Evolutionary conservation across 2,888 invertebrate species (phyloP), one percentile per base, ranked within the genome.

Genomic region (Dioctria linearis): DNA sequence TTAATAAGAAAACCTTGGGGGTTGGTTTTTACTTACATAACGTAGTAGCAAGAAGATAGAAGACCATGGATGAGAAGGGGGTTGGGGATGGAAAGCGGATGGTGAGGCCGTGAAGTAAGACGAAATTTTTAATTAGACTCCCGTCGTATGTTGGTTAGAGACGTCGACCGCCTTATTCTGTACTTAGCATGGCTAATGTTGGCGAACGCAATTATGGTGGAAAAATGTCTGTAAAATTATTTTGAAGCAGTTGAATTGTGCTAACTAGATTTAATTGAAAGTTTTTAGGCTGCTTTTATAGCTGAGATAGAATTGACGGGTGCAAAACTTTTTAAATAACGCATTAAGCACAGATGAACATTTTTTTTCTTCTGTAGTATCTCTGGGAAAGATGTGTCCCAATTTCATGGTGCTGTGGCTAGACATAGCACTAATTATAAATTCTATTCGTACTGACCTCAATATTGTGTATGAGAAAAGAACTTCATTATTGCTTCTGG

Each of bases 111-210:
- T 66, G 40, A 63, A 37, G 54, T 66, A 80, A 71, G 73, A 61
- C 79, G 73, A 71, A 67, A 78, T 67, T 63, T 78, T 79, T 82
- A 79, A 78, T 76, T 71, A 61, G 71, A 80, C 71, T n/a, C 71
- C 63, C 59, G 59, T 75, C 75, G 75, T 75, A 75, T 75, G 75
- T 75, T 61, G 75, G 75, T 75, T 75, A 61, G 75, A 75, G 59
- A 75, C 25, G 25, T 25, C 59, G 75, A 75, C 75, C 75, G 75
- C 75, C 61, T 42, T 25, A 42, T 9, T 43, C 75, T 59, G 75
- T 59, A 75, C 75, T 75, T 75, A 75, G 75, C 61, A 75, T 61
- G 75, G 75, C 61, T 75, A 75, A 75, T 75, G 75, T 46, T 61
- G 61, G 57, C 75, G 75, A 75, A 75, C 75, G 75, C 75, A 75